Percentiles rank a stretch among this genome's conserved stretches.
phyloP scores from a whole-genome alignment of 1,140 invertebrate species.

The Fopius arisanus region DNA sequence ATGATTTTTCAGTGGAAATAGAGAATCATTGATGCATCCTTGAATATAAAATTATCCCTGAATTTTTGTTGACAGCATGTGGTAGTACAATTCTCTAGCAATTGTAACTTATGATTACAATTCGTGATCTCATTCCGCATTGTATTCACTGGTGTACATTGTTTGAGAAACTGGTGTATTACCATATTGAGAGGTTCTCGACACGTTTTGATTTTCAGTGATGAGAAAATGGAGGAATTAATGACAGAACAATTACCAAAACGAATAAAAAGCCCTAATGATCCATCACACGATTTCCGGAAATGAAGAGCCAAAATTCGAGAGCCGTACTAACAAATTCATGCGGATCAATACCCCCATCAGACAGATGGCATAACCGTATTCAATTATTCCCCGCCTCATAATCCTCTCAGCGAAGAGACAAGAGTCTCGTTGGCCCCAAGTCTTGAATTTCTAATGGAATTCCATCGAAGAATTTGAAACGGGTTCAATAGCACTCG shows the following conservation, averaged over 20 bases:
- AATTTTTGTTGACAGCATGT: not conserved
- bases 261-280: no score
- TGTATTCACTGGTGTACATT: not conserved
- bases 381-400: not conserved
- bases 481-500: constrained; percentile 18
- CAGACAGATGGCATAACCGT: not conserved
- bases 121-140: constrained; percentile 2
- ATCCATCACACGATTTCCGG: no score
- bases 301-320: not conserved
- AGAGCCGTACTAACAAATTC: no score
- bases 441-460: not conserved
- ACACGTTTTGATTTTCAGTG: not conserved
- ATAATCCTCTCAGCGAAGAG: not conserved
- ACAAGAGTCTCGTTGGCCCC: not conserved
- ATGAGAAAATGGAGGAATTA: not conserved
- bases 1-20: no score
- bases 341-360: not conserved
- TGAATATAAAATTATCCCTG: not conserved
- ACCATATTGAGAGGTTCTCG: constrained; percentile 1
- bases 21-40: no score
- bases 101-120: constrained; percentile 13
- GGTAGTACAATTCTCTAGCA: not conserved
- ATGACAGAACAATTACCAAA: not conserved
- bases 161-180: not conserved
- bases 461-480: constrained; percentile 13